Conservation (phyloP, 2,113 vertebrate species). For the Mionectes macconnelli region DNA sequence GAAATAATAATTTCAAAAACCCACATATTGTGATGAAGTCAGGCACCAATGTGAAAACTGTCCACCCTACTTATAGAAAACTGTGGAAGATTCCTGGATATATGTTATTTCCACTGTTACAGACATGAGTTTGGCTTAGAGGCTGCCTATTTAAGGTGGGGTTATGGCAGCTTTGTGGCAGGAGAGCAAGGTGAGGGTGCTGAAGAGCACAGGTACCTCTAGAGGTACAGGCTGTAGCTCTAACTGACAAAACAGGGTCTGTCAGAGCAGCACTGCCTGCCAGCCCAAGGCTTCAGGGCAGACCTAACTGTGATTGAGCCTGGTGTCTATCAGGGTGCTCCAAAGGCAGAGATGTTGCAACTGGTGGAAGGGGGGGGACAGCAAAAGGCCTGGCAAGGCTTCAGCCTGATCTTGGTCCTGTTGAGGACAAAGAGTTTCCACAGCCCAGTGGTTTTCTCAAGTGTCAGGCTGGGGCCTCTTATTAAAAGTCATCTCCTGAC, state of each 20-base stretch:
- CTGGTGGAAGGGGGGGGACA: background rate
- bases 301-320: background rate
- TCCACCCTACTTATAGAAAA: background rate
- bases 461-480: background rate
- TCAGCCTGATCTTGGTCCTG: background rate
- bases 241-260: background rate
- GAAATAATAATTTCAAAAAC: background rate
- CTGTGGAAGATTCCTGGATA: rapidly evolving
- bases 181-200: rapidly evolving
- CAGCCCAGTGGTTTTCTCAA: constrained; percentile 5
- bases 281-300: background rate
- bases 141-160: background rate
- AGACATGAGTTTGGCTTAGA: background rate
- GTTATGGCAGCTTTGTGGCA: background rate
- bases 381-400: background rate
- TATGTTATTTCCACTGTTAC: background rate
- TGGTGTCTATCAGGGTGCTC: background rate
- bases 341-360: constrained; percentile 24
- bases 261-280: background rate
- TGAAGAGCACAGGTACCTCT: background rate
- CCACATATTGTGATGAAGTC: rapidly evolving
- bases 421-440: constrained; percentile 26
- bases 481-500: background rate
- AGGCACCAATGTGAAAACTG: background rate
- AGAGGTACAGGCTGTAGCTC: background rate